Evolutionary conservation across 2,797 vertebrate genomes (phyloP).

Genomic region (Pelodytes ibericus): DNA sequence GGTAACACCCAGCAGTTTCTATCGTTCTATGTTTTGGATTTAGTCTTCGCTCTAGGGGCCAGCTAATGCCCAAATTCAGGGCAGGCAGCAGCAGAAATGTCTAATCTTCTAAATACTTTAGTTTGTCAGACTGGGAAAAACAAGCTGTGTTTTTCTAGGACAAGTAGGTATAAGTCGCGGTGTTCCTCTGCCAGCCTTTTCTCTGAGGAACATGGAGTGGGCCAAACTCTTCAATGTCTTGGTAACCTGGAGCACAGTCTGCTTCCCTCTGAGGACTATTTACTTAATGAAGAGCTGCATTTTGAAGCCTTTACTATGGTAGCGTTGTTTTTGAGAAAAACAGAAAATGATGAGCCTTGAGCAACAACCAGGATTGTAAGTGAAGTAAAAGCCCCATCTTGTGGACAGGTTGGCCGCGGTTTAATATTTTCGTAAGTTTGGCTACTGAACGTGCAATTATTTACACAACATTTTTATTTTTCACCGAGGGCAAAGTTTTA

Average conservation of each 20-base stretch:
- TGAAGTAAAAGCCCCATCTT: not conserved
- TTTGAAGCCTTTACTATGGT: not conserved
- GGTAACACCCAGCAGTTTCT: slow-evolving; percentile 42
- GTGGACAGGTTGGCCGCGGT: not conserved
- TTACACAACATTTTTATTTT: no score
- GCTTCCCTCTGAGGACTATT: slow-evolving; percentile 18
- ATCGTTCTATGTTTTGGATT: slow-evolving; percentile 46
- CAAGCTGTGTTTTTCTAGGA: slow-evolving; percentile 55
- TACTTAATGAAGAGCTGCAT: slow-evolving; percentile 24
- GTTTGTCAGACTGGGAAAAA: slow-evolving; percentile 36
- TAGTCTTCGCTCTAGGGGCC: slow-evolving; percentile 41
- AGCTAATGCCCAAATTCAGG: slow-evolving; percentile 40
- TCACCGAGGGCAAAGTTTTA: no score
- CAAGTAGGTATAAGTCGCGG: slow-evolving; percentile 35
- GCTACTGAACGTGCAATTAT: no score
- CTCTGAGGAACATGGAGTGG: slow-evolving; percentile 17
- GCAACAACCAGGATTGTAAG: no score
- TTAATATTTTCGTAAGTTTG: no score
- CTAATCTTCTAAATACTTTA: slow-evolving; percentile 52
- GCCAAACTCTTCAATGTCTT: slow-evolving; percentile 28
- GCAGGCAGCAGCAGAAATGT: slow-evolving; percentile 44
- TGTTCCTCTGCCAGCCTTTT: slow-evolving; percentile 19
- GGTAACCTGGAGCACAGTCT: slow-evolving; percentile 17
- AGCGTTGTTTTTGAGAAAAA: not conserved
- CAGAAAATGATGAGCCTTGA: not conserved